phyloP scores from a whole-genome alignment of 2,888 invertebrate genomes.

The Pachydiplax longipennis region DNA sequence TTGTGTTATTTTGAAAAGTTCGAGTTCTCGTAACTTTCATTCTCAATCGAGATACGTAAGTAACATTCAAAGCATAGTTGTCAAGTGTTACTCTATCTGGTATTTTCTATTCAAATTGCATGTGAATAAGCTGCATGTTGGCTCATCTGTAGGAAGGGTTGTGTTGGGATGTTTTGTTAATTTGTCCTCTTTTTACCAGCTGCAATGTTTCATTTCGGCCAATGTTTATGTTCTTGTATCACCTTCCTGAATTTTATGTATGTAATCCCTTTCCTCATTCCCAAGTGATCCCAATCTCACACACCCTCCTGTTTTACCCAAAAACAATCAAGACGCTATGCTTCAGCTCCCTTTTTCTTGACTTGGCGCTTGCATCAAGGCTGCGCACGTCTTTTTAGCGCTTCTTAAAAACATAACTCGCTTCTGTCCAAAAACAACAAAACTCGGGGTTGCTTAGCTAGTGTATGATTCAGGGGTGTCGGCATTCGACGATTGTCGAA shows the following conservation, averaged over 20 bases:
- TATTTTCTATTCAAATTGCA: neutral
- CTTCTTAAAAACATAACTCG: neutral
- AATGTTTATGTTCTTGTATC: neutral
- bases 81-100: neutral
- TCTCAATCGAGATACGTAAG: neutral
- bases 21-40: neutral
- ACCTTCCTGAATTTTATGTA: neutral
- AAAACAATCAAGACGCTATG: neutral
- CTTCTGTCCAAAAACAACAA: slow-evolving; percentile 14
- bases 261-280: neutral
- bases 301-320: neutral
- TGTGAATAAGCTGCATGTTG: neutral
- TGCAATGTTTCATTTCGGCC: neutral
- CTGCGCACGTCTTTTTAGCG: neutral
- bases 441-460: slow-evolving; percentile 47
- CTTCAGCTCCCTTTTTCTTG: neutral
- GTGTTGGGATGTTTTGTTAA: neutral
- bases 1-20: neutral
- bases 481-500: neutral
- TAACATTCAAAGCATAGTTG: neutral
- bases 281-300: too few species aligned
- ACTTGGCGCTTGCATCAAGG: neutral
- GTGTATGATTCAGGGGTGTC: slow-evolving; percentile 23
- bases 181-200: neutral
- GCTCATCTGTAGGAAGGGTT: neutral